Percentiles rank a stretch among this genome's conserved stretches.
phyloP scores from a whole-genome alignment of 2,888 invertebrate genomes.

The Xestia xanthographa region DNA sequence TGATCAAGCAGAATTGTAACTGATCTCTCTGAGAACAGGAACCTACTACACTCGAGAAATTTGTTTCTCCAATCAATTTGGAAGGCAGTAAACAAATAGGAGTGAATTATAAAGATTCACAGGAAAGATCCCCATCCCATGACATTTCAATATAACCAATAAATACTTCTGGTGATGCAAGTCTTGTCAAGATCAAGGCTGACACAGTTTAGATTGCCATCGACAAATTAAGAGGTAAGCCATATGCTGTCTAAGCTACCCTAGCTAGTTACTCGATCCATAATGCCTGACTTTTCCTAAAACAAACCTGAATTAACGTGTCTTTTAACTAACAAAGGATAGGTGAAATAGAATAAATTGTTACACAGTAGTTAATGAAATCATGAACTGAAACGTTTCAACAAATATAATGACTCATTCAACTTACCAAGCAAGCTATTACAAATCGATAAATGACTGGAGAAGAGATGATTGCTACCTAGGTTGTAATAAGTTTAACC shows the following conservation, averaged over 20 bases:
- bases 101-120: not conserved
- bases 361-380: too few relatives aligned
- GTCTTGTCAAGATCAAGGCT: not conserved
- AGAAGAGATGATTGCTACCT: conserved; percentile 6
- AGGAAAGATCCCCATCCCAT: too few relatives aligned
- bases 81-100: not conserved
- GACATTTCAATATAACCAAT: not conserved
- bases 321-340: not conserved
- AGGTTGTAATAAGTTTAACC: conserved; percentile 7
- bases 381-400: conserved; percentile 1
- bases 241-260: not conserved
- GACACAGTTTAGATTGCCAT: not conserved
- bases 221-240: not conserved
- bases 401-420: conserved; percentile 1
- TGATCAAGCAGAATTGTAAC: conserved; percentile 4
- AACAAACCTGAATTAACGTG: not conserved
- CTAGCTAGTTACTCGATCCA: not conserved
- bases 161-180: not conserved
- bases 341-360: not conserved
- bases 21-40: not conserved
- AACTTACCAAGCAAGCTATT: conserved; percentile 5
- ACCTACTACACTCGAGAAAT: not conserved
- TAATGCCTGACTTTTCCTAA: not conserved
- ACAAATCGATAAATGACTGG: conserved; percentile 18
- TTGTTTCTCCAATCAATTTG: not conserved